phyloP scores from a whole-genome alignment of 2,888 invertebrate species.

The Hirtodrosophila duncani region DNA sequence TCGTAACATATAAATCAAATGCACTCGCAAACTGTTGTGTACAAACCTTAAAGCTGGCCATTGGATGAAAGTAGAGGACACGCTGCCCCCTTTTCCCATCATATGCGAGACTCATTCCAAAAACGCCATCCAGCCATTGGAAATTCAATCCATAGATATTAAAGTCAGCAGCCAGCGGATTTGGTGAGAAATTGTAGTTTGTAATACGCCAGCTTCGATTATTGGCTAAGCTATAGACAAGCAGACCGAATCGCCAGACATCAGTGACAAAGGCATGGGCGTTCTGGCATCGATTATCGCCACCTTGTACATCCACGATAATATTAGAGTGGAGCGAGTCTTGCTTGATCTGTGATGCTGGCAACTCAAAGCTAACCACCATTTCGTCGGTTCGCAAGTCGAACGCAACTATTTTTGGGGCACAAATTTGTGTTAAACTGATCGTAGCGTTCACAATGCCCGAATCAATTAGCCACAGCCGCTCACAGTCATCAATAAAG shows the following conservation, averaged over 20 bases:
- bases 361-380: slow-evolving; percentile 83
- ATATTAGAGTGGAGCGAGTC: slow-evolving; percentile 81
- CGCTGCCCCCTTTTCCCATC: slow-evolving; percentile 80
- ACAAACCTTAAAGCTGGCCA: slow-evolving; percentile 85
- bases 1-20: neutral
- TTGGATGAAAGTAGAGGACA: slow-evolving; percentile 87
- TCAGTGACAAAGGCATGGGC: slow-evolving; percentile 83
- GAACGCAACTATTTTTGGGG: slow-evolving; percentile 86
- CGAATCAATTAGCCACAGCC: slow-evolving; percentile 89
- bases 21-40: too few relatives aligned
- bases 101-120: slow-evolving; percentile 86
- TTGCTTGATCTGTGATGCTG: slow-evolving; percentile 82
- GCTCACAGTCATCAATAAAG: slow-evolving; percentile 85
- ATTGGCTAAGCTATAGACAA: slow-evolving; percentile 75
- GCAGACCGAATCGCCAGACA: slow-evolving; percentile 82
- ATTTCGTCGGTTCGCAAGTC: slow-evolving; percentile 83
- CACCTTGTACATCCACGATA: slow-evolving; percentile 80
- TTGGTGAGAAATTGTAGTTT: slow-evolving; percentile 75
- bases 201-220: slow-evolving; percentile 76
- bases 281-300: slow-evolving; percentile 79
- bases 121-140: slow-evolving; percentile 90
- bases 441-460: slow-evolving; percentile 86
- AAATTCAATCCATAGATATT: slow-evolving; percentile 87
- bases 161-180: slow-evolving; percentile 82
- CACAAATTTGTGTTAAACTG: slow-evolving; percentile 84